Base-by-base conservation (phyloP, 2,888 invertebrate species). In the Agrotis clavis region DNA sequence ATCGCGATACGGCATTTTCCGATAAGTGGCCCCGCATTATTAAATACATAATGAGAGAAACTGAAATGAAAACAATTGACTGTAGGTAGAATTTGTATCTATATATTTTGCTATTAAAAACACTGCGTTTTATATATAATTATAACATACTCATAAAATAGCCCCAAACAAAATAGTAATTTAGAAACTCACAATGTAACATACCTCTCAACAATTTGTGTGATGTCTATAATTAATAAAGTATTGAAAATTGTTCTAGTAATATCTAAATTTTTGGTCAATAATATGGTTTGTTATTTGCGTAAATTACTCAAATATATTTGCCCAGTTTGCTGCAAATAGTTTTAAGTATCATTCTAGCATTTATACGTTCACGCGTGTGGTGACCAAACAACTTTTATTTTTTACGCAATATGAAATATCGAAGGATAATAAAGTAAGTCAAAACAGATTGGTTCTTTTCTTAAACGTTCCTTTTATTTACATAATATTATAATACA, bases 331-430 rank as follows among this genome's bases (percentile, higher is more conserved):
- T 88, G 86, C 89, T 91, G 89, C 88, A 86, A 88, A 90, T 90
- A 89, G 88, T 89, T 87, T 86, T 87, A 89, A 89, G 85, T 88
- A 90, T 88, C 41, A 41, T 41, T 41, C 86, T 92, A 93, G 94
- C 94, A 93, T 95, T 94, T 94, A 92, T 92, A 91, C 84, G 88
- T 91, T 93, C 92, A 93, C 91, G 86, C 89, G 90, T 92, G 92
- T 92, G 92, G 92, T 93, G 94, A 94, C 94, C 92, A 93, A 92
- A 92, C 91, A 90, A 88, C 90, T 89, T 91, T 91, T 91, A 86
- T 81, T 92, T 94, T 93, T 92, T 93, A 92, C 91, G 92, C 92
- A 91, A 92, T 92, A 90, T 90, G 87, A 89, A 91, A 91, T 92
- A 93, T 92, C 90, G 88, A 92, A 91, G 80, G 89, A 92, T 91